Evolutionary conservation across 2,113 vertebrate species (phyloP), one percentile per base, ranked within the genome.

Genomic region (Percina caprodes): DNA sequence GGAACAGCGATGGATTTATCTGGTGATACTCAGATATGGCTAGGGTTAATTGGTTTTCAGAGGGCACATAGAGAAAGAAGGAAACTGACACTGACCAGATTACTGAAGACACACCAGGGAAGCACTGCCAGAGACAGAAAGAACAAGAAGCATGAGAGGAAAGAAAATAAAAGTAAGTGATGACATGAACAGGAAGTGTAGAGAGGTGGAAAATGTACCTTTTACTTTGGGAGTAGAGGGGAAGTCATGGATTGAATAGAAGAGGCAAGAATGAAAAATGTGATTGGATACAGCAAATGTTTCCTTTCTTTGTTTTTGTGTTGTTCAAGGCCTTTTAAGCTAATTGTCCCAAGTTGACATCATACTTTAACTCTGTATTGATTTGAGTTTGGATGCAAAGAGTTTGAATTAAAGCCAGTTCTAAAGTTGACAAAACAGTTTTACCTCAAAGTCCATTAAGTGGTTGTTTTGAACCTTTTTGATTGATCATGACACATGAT

Each of bases 11-110:
- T 85, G 73, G 84, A 88, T 85, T 91, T 91, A 90, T 92, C 88
- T 79, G 74, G 67, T 65, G 90, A 92, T 92, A 61, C 88, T 86
- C 89, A 72, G 88, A 88, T 93, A 74, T 74, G 86, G 83, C 79
- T 86, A 87, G 86, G 92, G 92, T 94, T 94, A 94, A 94, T 92
- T 94, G 92, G 83, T 85, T 94, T 92, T 91, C 82, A 77, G 79
- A 83, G 90, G 90, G 78, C 88, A 91, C 84, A 84, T 77, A 81
- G 84, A 86, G 86, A 81, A 75, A 84, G 60, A 67, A 61, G 63
- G 73, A 79, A 83, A 87, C 72, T 82, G 89, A 80, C 79, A 83
- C 84, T 88, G 79, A 78, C 85, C 78, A 76, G 85, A 91, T 91
- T 90, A 84, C 78, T 75, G 84, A 61, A 69, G 87, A 88, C 79